Evolutionary conservation across 2,113 vertebrate species (phyloP).

Genomic region (Antigone vipio): DNA sequence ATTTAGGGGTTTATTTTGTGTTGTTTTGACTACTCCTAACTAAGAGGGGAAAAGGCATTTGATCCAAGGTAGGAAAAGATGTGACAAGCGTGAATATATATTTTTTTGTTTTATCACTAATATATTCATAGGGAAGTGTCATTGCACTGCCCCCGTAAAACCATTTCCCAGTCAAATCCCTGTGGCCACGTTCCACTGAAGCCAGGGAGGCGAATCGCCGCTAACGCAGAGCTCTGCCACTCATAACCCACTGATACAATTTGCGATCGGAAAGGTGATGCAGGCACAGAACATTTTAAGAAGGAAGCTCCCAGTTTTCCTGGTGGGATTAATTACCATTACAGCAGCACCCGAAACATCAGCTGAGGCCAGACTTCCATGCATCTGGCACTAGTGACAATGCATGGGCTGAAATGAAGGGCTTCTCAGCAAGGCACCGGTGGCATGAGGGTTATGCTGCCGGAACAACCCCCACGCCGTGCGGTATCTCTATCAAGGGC

Average conservation of each 20-base stretch:
- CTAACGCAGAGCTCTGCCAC: background rate
- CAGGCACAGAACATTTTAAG: background rate
- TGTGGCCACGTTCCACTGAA: accelerated
- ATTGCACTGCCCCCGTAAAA: background rate
- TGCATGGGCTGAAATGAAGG: background rate
- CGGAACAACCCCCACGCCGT: background rate
- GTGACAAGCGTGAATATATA: background rate
- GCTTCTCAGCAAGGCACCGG: background rate
- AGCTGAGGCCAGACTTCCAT: background rate
- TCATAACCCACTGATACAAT: background rate
- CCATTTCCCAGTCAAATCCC: background rate
- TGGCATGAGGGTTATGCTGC: background rate
- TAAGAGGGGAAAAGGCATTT: background rate
- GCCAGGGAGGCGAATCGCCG: background rate
- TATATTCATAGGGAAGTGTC: background rate
- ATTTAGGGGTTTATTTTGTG: background rate
- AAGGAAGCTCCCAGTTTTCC: background rate
- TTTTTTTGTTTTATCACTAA: background rate
- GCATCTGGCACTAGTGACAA: background rate
- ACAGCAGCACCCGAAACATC: background rate
- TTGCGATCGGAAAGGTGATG: background rate
- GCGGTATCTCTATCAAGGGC: accelerated
- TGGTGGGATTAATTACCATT: background rate
- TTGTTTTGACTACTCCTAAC: background rate
- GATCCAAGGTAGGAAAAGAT: background rate